A percentile compares a stretch with the other conserved stretches of the same genome.
These are phyloP conservation scores for Myotis brandtii DNA, from an alignment of 2,113 vertebrate species.

Conservation along the genomic window DNA sequence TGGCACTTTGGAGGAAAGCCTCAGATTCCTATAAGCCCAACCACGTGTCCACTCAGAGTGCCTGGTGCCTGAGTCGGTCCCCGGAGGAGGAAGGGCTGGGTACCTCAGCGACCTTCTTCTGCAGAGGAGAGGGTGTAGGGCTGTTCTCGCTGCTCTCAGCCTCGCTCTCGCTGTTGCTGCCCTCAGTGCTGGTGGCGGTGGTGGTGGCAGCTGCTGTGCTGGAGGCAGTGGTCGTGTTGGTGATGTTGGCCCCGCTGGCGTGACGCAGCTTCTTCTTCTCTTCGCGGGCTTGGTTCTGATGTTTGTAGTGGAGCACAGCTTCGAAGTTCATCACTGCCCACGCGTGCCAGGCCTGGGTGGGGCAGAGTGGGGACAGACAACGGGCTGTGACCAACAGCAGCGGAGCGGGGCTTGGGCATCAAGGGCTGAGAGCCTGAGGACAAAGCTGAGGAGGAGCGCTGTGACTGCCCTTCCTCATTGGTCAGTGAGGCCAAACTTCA, in stretches of 20 bases:
- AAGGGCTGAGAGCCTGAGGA: background rate
- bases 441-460: background rate
- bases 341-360: slow-evolving; percentile 96
- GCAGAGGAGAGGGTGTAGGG: slow-evolving; percentile 94
- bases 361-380: background rate
- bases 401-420: background rate
- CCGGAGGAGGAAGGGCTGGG: background rate
- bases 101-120: slow-evolving; percentile 97
- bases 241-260: slow-evolving; percentile 92
- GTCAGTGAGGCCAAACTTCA: background rate
- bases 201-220: slow-evolving; percentile 89
- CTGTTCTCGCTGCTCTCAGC: slow-evolving; percentile 95
- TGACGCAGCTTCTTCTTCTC: slow-evolving; percentile 97
- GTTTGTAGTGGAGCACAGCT: slow-evolving; percentile 98
- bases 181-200: slow-evolving; percentile 92
- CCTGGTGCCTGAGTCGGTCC: background rate
- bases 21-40: background rate
- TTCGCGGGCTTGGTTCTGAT: slow-evolving; percentile 95
- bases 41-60: rapidly evolving
- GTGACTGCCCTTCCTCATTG: background rate
- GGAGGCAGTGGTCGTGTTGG: slow-evolving; percentile 85
- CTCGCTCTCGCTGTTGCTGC: slow-evolving; percentile 97
- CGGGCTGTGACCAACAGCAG: background rate
- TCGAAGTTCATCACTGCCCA: slow-evolving; percentile 99
- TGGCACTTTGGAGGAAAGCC: background rate